Base-by-base conservation (phyloP, 2,888 invertebrate genomes). In the Chrysomela aeneicollis region DNA sequence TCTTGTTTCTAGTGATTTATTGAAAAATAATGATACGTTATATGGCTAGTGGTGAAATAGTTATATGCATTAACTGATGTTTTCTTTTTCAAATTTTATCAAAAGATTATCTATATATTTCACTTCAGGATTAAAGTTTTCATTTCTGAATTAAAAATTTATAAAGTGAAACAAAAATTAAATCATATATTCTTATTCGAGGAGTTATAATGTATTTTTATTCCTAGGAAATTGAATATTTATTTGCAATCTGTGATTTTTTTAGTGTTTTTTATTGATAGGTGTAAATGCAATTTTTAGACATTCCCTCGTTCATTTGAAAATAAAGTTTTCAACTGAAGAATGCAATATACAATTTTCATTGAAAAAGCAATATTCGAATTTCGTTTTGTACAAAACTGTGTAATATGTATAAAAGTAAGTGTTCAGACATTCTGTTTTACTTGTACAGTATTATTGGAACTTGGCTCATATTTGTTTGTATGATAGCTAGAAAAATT, bases 381-480 rank as follows among this genome's bases (percentile, higher is more conserved):
- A 15, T 15, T 42, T 15, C 42, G 6, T 42, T 42, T 42, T 42
- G n/a, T 4, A 42, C 4, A 42, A 15, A 15, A 42, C 4, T 42
- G 12, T 42, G 15, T 10, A 42, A 4, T 3, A 15, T 10, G n/a
- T 15, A 15, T 42, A 12, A 42, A 42, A 42, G 12, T 15, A 15
- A 15, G 15, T 42, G 42, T 42, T 42, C 4, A 42, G 15, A 15
- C 26, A 42, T 15, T 15, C 42, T 42, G 42, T 42, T 42, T 42
- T 42, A 42, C n/a, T 15, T 42, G 42, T 42, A 42, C 42, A 42
- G 42, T 42, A 42, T 42, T 42, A 42, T 15, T 15, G 42, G 42
- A 42, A 42, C 42, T 42, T 42, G 42, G 15, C 15, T 42, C 42
- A 42, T 6, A 3, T 12, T n/a, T 15, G 6, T n/a, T 26, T 26